Base-by-base conservation (phyloP, 1,140 invertebrate species). In the Aphidius ervi region DNA sequence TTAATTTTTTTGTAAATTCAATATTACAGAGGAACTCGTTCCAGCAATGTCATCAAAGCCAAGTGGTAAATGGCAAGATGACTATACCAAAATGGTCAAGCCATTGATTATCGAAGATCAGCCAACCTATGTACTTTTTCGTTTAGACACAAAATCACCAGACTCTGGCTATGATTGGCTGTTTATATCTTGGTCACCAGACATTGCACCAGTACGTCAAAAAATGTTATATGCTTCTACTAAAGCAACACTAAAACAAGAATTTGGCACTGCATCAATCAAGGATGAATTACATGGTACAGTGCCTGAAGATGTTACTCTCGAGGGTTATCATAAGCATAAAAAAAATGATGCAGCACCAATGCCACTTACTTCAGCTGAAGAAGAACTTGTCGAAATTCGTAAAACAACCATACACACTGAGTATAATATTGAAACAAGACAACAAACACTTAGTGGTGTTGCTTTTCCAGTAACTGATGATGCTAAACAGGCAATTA, bases 151-250 rank as follows among this genome's bases (percentile, higher is more conserved):
- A 31, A 76, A 76, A 55, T 81, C 73, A 1, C 59, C 73, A 3
- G 86, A 89, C 60, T 82, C 87, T 4, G 90, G 91, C 7, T 90
- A 95, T 78, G 91, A 97, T 70, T 99, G 97, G 97, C 73, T 99
- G 1, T 84, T 98, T 9, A 91, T 99, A 49, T 92, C 89, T 66
- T 99, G 94, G 93, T 94, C 90, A 31, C 96, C 96, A 5, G 96
- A 98, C 72, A 86, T 85, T 65, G 90, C 95, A 8, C 86, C 88
- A 7, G 88, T 95, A 5, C 84, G 96, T 63, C 90, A 98, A 70
- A 99, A 99, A 81, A 99, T 99, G 97, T 82, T 99, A 42, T 98
- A 98, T 77, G 97, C 97, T 0, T 98, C 96, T 0, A 99, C 97
- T 0, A 96, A 98, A 81, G 94, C 97, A 4, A 99, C 97, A 2